Evolutionary conservation across 2,113 vertebrate genomes (phyloP), one percentile per base, ranked within the genome.

Genomic region (Zosterops borbonicus): DNA sequence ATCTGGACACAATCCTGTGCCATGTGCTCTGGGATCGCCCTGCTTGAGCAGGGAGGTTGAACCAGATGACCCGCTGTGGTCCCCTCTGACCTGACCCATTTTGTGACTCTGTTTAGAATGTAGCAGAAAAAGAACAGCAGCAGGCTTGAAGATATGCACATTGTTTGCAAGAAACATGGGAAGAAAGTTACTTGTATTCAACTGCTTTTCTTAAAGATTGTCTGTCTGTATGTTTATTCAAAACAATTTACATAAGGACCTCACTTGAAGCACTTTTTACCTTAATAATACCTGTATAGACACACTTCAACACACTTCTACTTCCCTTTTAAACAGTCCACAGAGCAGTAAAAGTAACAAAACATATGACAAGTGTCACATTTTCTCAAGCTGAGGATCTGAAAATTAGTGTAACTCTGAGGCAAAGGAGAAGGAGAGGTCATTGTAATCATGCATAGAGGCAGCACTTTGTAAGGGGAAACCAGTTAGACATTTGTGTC

Each of bases 381-480:
- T 37, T 83, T 28, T 42, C n/a, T 73, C 69, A 77, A 18, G 37
- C 0, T 78, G 50, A 69, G 29, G 8, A 60, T 73, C 33, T 84
- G 49, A 58, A 93, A 93, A 78, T 56, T 4, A 81, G 25, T 27
- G 19, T n/a, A 92, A 83, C 9, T 86, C n/a, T 8, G 20, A 79
- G 23, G 31, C 53, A 71, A 80, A 60, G 39, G 41, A 69, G 53
- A 71, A 83, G 47, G 44, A 46, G 25, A 9, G 9, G 6, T 58
- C 28, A 35, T 18, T 88, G 47, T 31, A 25, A 67, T 44, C 11
- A 77, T 23, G 25, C 1, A 5, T 9, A 35, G 0, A 0, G 21
- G 35, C 14, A 83, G 52, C 37, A 46, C 27, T 53, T 58, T 4
- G 0, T 41, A 55, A 83, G 14, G 8, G 77, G 9, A 35, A 86